phyloP scores from a whole-genome alignment of 2,113 vertebrate species.

The Octodon degus region DNA sequence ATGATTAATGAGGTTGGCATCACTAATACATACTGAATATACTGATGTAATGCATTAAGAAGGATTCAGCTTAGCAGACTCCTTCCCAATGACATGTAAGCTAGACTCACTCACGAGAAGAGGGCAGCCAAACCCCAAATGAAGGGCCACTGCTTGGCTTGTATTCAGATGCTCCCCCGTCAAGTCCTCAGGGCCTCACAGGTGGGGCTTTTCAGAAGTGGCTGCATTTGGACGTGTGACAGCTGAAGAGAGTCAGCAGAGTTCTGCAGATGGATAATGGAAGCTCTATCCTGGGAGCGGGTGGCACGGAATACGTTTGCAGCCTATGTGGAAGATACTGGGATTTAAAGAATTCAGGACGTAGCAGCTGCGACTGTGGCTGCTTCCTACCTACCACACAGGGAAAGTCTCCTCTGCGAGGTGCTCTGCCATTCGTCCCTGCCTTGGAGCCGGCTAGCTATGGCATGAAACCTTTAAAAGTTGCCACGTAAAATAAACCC shows the following conservation, averaged over 20 bases:
- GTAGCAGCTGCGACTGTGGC: background rate
- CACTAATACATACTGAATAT: background rate
- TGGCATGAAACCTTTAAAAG: background rate
- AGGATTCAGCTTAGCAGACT: no score
- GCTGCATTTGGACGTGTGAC: background rate
- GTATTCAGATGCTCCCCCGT: background rate
- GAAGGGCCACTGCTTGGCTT: background rate
- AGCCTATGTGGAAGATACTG: background rate
- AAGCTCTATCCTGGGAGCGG: background rate
- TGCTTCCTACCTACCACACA: background rate
- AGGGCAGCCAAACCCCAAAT: background rate
- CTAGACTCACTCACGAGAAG: background rate
- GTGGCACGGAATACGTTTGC: background rate
- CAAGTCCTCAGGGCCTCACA: background rate
- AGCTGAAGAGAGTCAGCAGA: background rate
- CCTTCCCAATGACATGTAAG: background rate
- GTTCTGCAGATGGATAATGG: background rate
- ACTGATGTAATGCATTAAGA: background rate
- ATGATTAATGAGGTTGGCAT: background rate
- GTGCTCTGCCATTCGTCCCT: background rate
- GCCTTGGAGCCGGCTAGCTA: background rate
- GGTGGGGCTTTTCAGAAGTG: background rate
- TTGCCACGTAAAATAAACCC: background rate
- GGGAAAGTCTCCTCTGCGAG: background rate
- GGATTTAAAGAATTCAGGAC: background rate